Conservation (phyloP, 2,113 vertebrate species). For the Lophius piscatorius region DNA sequence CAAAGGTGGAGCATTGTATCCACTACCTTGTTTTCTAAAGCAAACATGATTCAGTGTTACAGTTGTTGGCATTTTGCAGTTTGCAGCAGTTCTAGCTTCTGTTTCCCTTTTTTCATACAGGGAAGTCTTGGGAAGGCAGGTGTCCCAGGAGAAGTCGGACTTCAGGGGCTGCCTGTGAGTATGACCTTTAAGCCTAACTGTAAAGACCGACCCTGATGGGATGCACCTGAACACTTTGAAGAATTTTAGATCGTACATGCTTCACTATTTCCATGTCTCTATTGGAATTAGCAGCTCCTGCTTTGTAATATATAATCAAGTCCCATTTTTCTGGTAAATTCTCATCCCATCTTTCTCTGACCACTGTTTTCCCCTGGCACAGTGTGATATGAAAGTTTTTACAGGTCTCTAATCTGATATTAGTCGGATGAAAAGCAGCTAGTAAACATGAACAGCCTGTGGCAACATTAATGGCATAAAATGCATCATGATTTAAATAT, state of each 20-base stretch:
- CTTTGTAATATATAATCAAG: not conserved
- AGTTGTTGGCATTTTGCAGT: not conserved
- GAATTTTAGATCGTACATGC: not conserved
- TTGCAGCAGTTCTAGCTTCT: constrained; percentile 1
- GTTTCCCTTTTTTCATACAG: constrained; percentile 68
- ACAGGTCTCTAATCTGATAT: constrained; percentile 31
- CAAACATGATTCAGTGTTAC: not conserved
- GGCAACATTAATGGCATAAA: not conserved
- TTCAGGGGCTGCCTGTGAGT: constrained; percentile 94
- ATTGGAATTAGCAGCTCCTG: not conserved
- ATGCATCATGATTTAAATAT: constrained; percentile 19
- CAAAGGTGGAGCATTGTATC: constrained; percentile 88
- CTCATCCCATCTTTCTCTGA: not conserved
- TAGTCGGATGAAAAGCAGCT: constrained; percentile 28
- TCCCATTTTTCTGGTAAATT: not conserved
- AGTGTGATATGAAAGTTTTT: constrained; percentile 2
- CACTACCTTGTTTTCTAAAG: not conserved
- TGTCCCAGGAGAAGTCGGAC: constrained; percentile 89
- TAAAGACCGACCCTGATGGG: constrained; percentile 36
- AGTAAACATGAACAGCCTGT: constrained; percentile 12
- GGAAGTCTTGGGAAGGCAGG: constrained; percentile 90
- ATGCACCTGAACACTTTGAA: constrained; percentile 35
- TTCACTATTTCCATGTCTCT: not conserved
- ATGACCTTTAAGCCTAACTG: constrained; percentile 47
- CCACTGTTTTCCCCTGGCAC: no score